Percentiles rank a stretch among this genome's conserved stretches.
Conservation (phyloP, 2,888 invertebrate genomes). For the Limnephilus marmoratus region DNA sequence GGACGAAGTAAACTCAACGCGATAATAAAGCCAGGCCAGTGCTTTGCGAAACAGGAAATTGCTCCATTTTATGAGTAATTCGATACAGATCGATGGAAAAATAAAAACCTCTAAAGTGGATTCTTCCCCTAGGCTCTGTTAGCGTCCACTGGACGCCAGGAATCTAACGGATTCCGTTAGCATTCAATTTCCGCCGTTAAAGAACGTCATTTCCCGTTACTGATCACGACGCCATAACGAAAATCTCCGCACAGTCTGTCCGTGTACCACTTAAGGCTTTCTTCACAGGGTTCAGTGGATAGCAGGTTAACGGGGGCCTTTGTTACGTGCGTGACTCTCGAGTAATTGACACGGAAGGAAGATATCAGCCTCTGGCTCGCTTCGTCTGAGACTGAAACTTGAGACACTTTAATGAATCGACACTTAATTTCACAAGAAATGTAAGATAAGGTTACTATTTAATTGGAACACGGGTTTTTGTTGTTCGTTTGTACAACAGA, state of each 20-base stretch:
- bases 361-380: not conserved
- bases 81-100: conserved; percentile 65
- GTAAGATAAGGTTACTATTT: not conserved
- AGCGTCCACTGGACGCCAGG: conserved; percentile 55
- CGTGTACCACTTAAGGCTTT: conserved; percentile 29
- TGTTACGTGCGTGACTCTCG: not conserved
- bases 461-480: not conserved
- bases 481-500: not conserved
- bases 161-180: conserved; percentile 57
- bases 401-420: not conserved
- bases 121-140: conserved; percentile 40
- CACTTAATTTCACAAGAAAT: not conserved
- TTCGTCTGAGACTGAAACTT: not conserved
- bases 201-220: conserved; percentile 65
- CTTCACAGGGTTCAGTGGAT: conserved; percentile 31
- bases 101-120: conserved; percentile 60
- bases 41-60: conserved; percentile 62
- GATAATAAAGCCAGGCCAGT: conserved; percentile 45
- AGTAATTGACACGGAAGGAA: conserved; percentile 24
- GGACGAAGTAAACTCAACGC: conserved; percentile 4
- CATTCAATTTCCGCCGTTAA: conserved; percentile 66
- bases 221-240: conserved; percentile 46
- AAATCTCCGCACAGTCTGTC: conserved; percentile 24
- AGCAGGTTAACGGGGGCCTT: conserved; percentile 25
- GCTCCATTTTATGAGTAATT: conserved; percentile 65